Evolutionary conservation across 1,140 invertebrate genomes (phyloP).

Genomic region (Lepeophtheirus salmonis): DNA sequence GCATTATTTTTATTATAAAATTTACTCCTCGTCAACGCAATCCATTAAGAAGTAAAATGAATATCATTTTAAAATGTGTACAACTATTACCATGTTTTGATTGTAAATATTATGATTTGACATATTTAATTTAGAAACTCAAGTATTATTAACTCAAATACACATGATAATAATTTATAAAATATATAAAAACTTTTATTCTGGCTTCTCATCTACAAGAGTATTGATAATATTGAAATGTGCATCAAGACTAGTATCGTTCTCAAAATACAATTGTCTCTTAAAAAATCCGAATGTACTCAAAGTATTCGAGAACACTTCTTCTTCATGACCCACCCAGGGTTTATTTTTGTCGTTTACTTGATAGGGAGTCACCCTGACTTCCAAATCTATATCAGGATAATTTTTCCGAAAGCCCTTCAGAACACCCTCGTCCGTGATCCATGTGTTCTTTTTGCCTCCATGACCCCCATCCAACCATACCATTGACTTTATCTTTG

Average conservation of each 20-base stretch:
- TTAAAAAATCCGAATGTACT: background rate
- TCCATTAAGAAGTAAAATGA: no score
- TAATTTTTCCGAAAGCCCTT: background rate
- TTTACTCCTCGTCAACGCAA: no score
- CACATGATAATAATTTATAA: no score
- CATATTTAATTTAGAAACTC: no score
- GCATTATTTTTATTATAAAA: no score
- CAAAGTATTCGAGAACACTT: background rate
- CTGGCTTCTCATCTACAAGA: no score
- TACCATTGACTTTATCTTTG: background rate
- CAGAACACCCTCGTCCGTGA: background rate
- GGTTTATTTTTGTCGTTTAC: background rate
- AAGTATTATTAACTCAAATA: no score
- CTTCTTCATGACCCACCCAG: background rate
- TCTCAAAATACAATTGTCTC: background rate
- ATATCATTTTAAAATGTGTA: no score
- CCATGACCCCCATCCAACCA: background rate
- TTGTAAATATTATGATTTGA: no score
- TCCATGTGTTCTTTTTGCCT: background rate
- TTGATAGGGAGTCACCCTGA: background rate
- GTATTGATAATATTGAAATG: background rate
- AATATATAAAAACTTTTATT: no score
- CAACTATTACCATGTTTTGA: no score
- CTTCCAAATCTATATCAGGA: background rate
- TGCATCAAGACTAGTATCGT: background rate